Base-by-base conservation (phyloP, 2,113 vertebrate species). In the Ammodramus savannarum region DNA sequence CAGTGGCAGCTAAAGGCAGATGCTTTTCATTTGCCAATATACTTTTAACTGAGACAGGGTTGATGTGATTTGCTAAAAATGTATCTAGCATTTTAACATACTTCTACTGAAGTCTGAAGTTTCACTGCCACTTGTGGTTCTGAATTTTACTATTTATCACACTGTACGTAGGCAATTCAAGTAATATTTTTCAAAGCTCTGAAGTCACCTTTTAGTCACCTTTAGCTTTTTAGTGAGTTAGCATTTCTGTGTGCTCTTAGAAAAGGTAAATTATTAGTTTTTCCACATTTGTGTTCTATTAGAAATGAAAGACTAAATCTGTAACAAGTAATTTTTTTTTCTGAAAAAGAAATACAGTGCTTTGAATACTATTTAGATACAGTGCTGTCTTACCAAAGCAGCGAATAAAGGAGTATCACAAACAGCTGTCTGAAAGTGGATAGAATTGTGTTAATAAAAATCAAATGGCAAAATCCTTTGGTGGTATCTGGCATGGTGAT, bases 161-260 rank as follows among this genome's bases (percentile, higher is more conserved):
- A 13, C 16, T 75, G 3, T 63, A 22, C 1, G 0, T 19, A 31
- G 0, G 3, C 14, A 79, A 27, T 68, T 72, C 2, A 3, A 26
- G 31, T 75, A 68, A 61, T 1, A 1, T 61, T 89, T 95, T 89
- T 62, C 29, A 39, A 57, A 90, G 36, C 25, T 72, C 16, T 49
- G 54, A 83, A 85, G 32, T 91, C 34, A 20, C 31, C 38, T 85
- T 89, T 51, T 19, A 79, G 32, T 87, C 32, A 22, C 31, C 32
- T 85, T 55, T 25, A 19, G 15, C 1, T 87, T 87, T 85, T 88
- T 38, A 61, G 9, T 73, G 39, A 43, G 10, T 39, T 76, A 68
- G 11, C 19, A 25, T 77, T 89, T 88, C 10, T 77, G 11, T 11
- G 2, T 65, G 59, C 31, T 38, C 11, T 27, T 54, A 51, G 31